Conservation (phyloP, 2,888 invertebrate genomes). For the Hydraecia micacea region DNA sequence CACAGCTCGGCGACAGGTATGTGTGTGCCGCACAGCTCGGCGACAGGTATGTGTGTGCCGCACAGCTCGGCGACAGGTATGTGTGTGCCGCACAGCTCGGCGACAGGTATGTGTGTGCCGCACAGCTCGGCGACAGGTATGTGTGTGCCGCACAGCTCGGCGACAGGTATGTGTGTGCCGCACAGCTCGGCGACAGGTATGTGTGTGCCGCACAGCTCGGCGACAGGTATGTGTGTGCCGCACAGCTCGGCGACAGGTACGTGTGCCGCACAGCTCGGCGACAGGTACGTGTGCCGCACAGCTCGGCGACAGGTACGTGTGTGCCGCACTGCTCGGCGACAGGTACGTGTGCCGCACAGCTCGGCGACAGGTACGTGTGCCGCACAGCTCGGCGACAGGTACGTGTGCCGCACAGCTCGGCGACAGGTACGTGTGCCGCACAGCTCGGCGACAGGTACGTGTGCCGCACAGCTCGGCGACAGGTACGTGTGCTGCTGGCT, state of each 20-base stretch:
- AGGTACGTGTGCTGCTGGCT: conserved; percentile 8
- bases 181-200: conserved; percentile 17
- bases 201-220: conserved; percentile 16
- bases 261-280: conserved; percentile 23
- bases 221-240: conserved; percentile 38
- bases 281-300: conserved; percentile 21
- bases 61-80: conserved; percentile 17
- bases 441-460: conserved; percentile 21
- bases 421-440: conserved; percentile 33
- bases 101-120: conserved; percentile 38
- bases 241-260: conserved; percentile 17
- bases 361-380: conserved; percentile 41
- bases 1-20: conserved; percentile 17
- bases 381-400: conserved; percentile 8
- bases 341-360: conserved; percentile 12
- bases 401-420: conserved; percentile 16
- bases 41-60: conserved; percentile 38
- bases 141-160: conserved; percentile 16
- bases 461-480: conserved; percentile 30
- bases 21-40: conserved; percentile 16
- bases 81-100: conserved; percentile 16
- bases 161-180: conserved; percentile 38
- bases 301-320: conserved; percentile 29
- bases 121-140: conserved; percentile 17
- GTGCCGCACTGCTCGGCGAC: conserved; percentile 28